Evolutionary conservation across 1,140 invertebrate genomes (phyloP), one percentile per base, ranked within the genome.

Genomic region (Maniola jurtina): DNA sequence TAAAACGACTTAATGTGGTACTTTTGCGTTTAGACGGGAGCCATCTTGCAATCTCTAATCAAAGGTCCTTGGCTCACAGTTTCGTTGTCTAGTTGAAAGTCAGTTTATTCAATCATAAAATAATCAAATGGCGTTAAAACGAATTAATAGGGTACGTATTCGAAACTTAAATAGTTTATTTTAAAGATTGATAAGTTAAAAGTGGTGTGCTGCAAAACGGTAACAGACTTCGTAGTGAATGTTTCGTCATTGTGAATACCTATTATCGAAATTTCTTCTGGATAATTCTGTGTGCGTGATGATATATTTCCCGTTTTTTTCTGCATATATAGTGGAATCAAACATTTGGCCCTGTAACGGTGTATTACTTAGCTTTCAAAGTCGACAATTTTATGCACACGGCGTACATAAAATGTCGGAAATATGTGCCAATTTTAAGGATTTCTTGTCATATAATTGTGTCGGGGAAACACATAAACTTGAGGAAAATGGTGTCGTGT

Each of bases 111-210:
- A 83, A 90, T 80, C 80, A 88, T 88, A 90, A 79, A 86, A 84
- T 86, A 88, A 87, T 90, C 89, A 94, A 96, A 97, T 97, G 96
- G 96, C 96, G 93, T 95, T 97, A 94, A 97, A 97, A 95, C 94
- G 96, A 95, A 97, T 97, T 94, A 97, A 97, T 95, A 97, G 97
- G 96, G 96, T 96, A 95, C 91, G 94, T 95, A 92, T 86, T 76
- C 25, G 63, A 68, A 86, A 81, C 80, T 84, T 85, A 83, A 76
- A 78, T 79, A 82, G 81, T 84, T 86, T 89, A 78, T 78, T 81
- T 86, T 80, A 76, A 80, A 81, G 67, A 74, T 78, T 85, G 68
- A 62, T 77, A 76, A 71, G 62, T 73, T 74, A 64, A 67, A 76
- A 75, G 80, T 79, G 79, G 75, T 89, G 86, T 87, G 90, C 83